Evolutionary conservation across 2,888 invertebrate species (phyloP).

Genomic region (Geotrupes spiniger): DNA sequence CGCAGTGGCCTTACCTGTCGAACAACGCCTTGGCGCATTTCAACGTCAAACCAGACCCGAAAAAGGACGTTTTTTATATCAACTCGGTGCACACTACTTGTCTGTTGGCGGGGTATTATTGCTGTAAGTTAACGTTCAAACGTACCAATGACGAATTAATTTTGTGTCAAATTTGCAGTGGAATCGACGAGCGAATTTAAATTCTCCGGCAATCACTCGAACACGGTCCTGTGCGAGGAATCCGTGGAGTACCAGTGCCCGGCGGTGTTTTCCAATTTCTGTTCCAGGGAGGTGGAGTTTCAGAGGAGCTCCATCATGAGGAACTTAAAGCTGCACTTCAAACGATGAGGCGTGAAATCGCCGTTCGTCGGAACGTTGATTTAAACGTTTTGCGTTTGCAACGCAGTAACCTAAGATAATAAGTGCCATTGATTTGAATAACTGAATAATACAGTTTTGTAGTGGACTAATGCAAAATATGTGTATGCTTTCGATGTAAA

Average conservation of each 20-base stretch:
- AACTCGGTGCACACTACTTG: constrained; percentile 64
- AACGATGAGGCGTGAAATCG: background rate
- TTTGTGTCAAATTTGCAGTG: constrained; percentile 51
- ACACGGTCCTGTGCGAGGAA: constrained; percentile 55
- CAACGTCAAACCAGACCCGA: constrained; percentile 53
- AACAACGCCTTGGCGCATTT: constrained; percentile 60
- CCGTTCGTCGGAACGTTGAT: background rate
- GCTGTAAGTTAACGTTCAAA: constrained; percentile 64
- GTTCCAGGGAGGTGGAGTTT: constrained; percentile 55
- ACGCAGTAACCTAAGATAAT: no score
- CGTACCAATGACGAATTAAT: no score
- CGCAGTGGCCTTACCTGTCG: constrained; percentile 61
- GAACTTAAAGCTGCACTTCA: constrained; percentile 42
- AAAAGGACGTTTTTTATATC: constrained; percentile 54
- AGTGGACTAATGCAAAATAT: no score
- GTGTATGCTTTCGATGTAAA: no score
- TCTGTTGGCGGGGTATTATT: constrained; percentile 56
- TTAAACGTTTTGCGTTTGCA: background rate
- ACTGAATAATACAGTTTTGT: no score
- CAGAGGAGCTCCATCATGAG: constrained; percentile 45
- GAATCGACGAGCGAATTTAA: constrained; percentile 60
- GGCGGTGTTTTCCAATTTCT: constrained; percentile 55
- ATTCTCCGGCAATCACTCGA: constrained; percentile 48
- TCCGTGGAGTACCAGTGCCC: constrained; percentile 63
- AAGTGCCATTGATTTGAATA: no score